Evolutionary conservation across 2,113 vertebrate genomes (phyloP), one percentile per base, ranked within the genome.

Genomic region (Larimichthys polyactis): DNA sequence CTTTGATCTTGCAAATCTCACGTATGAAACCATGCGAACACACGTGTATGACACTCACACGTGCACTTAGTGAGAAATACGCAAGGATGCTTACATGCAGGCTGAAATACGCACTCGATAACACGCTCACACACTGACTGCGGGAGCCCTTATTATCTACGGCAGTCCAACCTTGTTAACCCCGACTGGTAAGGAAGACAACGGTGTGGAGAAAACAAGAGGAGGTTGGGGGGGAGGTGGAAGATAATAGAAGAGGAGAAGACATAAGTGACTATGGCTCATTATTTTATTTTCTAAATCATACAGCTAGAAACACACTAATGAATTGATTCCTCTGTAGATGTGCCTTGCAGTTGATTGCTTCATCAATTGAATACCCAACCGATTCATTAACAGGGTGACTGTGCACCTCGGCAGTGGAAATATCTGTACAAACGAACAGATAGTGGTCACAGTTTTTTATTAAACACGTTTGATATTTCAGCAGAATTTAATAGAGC

Each of bases 101-200:
- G 4, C 58, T 15, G 11, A 55, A 12, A 7, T 20, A 20, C 70
- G 52, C 77, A 17, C 29, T 32, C 29, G 4, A 15, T 32, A 27
- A 60, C 51, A 46, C 22, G 29, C 74, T 67, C 1, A 27, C 32
- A 54, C 57, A 10, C n/a, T 0, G 11, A 72, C 24, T 49, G 55
- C 15, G n/a, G 83, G 69, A 22, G 73, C 54, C 71, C 52, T 75
- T 75, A 75, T 86, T 81, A 81, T 79, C 68, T 63, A 15, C 20
- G 14, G 71, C 57, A 70, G 7, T 54, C 67, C 66, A 43, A 71
- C 65, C 70, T 84, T 15, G 63, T 79, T 83, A 79, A 86, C 82
- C 73, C 57, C 1, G 68, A 55, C 22, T 49, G 36, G 55, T 72
- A 65, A 82, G 65, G 68, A 60, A 78, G 82, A 86, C 54, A 75